Conservation (phyloP, 2,888 invertebrate genomes). For the Pseudanteris insignis region DNA sequence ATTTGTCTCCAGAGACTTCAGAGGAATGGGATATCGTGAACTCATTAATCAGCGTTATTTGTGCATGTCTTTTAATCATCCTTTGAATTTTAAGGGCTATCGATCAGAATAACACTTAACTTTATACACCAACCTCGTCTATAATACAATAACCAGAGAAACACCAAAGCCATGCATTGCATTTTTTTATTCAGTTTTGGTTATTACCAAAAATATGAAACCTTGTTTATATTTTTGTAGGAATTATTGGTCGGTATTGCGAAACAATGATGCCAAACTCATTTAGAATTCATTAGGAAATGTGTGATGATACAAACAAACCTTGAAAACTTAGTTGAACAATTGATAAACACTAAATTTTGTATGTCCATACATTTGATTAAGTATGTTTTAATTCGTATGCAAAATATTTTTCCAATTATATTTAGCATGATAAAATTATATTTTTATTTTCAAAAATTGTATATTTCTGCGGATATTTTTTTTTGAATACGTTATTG, state of each 20-base stretch:
- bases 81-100: no score
- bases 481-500: no score
- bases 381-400: no score
- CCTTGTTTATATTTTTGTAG: background rate
- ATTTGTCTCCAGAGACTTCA: conserved; percentile 29
- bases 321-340: no score
- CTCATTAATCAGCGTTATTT: background rate
- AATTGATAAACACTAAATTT: no score
- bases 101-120: no score
- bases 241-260: conserved; percentile 23
- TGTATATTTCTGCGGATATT: no score
- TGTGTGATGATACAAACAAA: no score
- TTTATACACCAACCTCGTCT: conserved; percentile 4
- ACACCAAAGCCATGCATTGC: conserved; percentile 33
- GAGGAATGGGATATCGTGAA: background rate
- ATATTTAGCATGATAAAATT: no score
- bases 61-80: conserved; percentile 3
- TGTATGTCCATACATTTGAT: no score
- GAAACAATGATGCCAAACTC: conserved; percentile 29
- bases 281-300: conserved; percentile 14
- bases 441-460: no score
- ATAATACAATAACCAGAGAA: conserved; percentile 6
- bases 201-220: conserved; percentile 20
- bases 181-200: background rate
- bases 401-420: no score